phyloP scores from a whole-genome alignment of 2,797 vertebrate genomes.

The Pangasius krempfi region DNA sequence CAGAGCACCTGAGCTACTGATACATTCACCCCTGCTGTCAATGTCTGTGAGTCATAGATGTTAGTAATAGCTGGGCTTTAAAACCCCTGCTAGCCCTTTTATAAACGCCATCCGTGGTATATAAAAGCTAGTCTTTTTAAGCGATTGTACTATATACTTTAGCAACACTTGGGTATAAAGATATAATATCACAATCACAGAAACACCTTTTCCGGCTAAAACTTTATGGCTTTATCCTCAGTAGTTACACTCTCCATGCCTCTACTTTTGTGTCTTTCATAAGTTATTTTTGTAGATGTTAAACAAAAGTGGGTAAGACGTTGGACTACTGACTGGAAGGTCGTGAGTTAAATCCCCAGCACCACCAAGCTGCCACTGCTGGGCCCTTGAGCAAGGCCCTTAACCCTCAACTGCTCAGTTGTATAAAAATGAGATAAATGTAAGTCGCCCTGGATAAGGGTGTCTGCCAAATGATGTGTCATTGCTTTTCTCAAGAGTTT shows the following conservation, averaged over 20 bases:
- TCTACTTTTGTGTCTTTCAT: not conserved
- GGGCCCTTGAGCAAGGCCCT: too few species aligned
- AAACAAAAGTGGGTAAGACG: not conserved
- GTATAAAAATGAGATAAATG: too few species aligned
- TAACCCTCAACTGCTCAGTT: too few species aligned
- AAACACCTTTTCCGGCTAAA: not conserved
- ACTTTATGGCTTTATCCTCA: not conserved
- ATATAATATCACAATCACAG: not conserved
- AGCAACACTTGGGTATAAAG: not conserved
- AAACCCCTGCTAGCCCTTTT: not conserved
- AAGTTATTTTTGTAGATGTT: not conserved
- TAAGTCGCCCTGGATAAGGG: too few species aligned
- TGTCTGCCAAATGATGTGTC: too few species aligned
- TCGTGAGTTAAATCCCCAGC: too few species aligned
- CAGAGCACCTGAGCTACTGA: constrained; percentile 13
- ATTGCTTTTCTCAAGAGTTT: not conserved
- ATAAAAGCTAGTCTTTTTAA: not conserved
- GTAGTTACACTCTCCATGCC: not conserved
- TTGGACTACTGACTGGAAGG: too few species aligned
- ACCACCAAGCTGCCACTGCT: too few species aligned
- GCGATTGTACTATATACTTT: not conserved
- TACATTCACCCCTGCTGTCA: constrained; percentile 8
- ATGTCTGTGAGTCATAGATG: not conserved
- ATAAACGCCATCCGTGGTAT: not conserved
- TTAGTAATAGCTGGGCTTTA: not conserved